Conservation (phyloP, 2,113 vertebrate genomes). For the Corythornis cristatus region DNA sequence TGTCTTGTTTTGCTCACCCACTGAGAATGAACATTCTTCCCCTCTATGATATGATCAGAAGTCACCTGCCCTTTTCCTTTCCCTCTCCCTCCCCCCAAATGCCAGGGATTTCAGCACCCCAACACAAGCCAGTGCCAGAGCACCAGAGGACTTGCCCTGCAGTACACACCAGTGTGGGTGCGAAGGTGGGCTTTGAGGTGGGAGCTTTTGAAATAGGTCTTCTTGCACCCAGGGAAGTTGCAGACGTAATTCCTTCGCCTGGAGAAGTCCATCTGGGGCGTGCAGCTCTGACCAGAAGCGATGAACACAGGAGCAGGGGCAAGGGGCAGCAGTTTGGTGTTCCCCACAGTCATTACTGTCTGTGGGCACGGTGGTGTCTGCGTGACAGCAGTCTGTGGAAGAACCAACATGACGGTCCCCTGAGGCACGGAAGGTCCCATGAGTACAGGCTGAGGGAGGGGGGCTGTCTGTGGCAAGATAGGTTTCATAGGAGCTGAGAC, state of each 20-base stretch:
- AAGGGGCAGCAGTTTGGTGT: slow-evolving; percentile 89
- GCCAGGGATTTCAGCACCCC: neutral
- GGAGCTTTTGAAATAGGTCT: slow-evolving; percentile 99
- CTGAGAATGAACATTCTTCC: neutral
- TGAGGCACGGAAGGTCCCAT: slow-evolving; percentile 85
- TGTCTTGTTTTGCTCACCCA: slow-evolving; percentile 24
- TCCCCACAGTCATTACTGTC: slow-evolving; percentile 84
- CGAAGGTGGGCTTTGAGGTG: slow-evolving; percentile 98
- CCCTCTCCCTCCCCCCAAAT: accelerated
- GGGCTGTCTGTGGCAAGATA: slow-evolving; percentile 79
- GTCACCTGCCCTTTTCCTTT: neutral
- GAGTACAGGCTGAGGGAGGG: slow-evolving; percentile 80
- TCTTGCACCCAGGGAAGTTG: slow-evolving; percentile 91
- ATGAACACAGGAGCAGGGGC: slow-evolving; percentile 92
- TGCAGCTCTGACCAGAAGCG: slow-evolving; percentile 78
- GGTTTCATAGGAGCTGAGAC: slow-evolving; percentile 72
- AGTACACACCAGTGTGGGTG: slow-evolving; percentile 90
- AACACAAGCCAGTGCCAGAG: neutral
- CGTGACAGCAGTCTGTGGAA: slow-evolving; percentile 84
- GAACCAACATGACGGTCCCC: slow-evolving; percentile 93
- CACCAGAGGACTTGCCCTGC: neutral
- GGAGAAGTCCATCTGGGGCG: slow-evolving; percentile 88
- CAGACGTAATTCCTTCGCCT: slow-evolving; percentile 93
- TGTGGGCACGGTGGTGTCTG: slow-evolving; percentile 69
- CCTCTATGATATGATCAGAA: neutral